phyloP scores from a whole-genome alignment of 2,888 invertebrate genomes.

The Tanytarsus gracilentus region DNA sequence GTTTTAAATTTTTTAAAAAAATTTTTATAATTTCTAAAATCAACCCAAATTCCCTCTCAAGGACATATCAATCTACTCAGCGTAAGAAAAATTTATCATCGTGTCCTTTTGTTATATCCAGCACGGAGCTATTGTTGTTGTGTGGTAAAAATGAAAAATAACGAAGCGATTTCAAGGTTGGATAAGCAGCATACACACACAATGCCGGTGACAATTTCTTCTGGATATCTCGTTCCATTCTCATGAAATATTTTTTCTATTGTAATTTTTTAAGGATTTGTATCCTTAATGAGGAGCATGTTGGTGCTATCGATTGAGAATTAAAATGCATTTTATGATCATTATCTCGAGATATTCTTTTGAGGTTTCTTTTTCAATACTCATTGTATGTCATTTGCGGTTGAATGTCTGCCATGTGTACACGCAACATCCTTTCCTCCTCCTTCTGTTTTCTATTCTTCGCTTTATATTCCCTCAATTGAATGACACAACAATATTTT shows the following conservation, averaged over 20 bases:
- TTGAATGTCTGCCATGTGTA: constrained; percentile 3
- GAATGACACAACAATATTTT: constrained; percentile 25
- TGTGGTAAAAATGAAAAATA: background rate
- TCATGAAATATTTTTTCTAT: background rate
- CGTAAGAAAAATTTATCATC: background rate
- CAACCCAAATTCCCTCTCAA: no score
- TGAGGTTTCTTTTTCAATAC: background rate
- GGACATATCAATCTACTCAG: no score
- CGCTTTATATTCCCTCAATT: background rate
- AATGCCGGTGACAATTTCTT: constrained; percentile 7
- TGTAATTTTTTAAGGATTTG: constrained; percentile 9
- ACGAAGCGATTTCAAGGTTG: constrained; percentile 16
- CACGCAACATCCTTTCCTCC: background rate
- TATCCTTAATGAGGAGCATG: constrained; percentile 15
- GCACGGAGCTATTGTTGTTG: background rate
- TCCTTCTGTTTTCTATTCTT: constrained; percentile 12
- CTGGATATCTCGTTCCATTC: constrained; percentile 16
- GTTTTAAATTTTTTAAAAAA: no score
- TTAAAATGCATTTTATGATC: constrained; percentile 20
- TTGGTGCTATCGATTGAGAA: constrained; percentile 25
- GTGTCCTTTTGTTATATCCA: constrained; percentile 2
- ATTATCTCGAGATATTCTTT: constrained; percentile 18
- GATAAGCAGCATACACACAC: background rate
- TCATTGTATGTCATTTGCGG: constrained; percentile 11
- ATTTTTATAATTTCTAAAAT: no score